phyloP scores from a whole-genome alignment of 2,888 invertebrate genomes.

The Athetis lepigone region DNA sequence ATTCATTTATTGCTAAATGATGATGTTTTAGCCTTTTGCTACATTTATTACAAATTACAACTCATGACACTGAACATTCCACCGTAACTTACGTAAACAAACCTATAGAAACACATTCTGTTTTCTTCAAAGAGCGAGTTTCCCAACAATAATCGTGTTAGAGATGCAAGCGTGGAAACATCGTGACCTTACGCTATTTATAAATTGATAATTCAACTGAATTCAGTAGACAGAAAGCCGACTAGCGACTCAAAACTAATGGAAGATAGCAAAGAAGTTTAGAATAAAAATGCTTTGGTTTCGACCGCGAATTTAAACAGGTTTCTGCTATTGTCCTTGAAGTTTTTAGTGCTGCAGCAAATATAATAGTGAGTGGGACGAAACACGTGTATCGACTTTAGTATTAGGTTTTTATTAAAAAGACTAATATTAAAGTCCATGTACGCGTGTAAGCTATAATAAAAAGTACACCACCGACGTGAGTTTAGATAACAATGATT shows the following conservation, averaged over 20 bases:
- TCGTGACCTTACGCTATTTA: constrained; percentile 23
- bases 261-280: constrained; percentile 1
- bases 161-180: constrained; percentile 10
- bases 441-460: too few relatives aligned
- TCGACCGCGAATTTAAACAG: not conserved
- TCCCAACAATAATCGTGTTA: constrained; percentile 12
- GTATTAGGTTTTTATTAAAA: too few relatives aligned
- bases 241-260: not conserved
- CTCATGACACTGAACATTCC: not conserved
- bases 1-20: too few relatives aligned
- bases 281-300: not conserved
- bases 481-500: too few relatives aligned
- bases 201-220: constrained; percentile 16
- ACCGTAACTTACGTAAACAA: constrained; percentile 12
- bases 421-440: too few relatives aligned
- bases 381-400: not conserved
- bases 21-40: too few relatives aligned
- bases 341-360: constrained; percentile 1
- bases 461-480: too few relatives aligned
- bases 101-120: constrained; percentile 1
- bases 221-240: constrained; percentile 18
- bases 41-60: not conserved
- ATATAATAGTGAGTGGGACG: not conserved
- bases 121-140: constrained; percentile 1
- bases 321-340: not conserved